These are phyloP conservation scores for Paracyprichromis sp. DNA, from an alignment of 2,113 vertebrate genomes.

Conservation along the genomic window DNA sequence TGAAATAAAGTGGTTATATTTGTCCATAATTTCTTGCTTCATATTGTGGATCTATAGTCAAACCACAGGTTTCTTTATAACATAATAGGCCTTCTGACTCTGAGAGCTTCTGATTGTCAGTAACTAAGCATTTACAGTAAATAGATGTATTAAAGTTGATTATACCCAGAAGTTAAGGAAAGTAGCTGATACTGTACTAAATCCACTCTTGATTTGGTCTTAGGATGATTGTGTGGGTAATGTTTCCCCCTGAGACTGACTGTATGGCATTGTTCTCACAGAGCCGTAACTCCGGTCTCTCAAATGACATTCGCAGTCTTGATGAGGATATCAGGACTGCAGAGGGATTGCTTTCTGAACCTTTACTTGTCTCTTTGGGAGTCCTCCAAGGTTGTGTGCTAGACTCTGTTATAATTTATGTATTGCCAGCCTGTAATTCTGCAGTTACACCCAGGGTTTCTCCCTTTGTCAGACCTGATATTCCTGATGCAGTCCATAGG, in stretches of 20 bases:
- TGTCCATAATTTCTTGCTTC: not conserved
- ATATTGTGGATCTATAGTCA: not conserved
- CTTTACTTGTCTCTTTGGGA: slow-evolving; percentile 34
- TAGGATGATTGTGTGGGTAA: not conserved
- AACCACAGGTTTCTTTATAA: not conserved
- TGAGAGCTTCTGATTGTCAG: not conserved
- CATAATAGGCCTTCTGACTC: not conserved
- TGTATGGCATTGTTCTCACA: slow-evolving; percentile 21
- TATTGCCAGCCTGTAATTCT: not conserved
- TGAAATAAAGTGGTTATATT: not conserved
- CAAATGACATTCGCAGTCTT: slow-evolving; percentile 46
- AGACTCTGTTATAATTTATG: not conserved
- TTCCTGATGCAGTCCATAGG: not conserved
- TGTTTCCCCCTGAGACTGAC: slow-evolving; percentile 3
- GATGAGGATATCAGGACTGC: slow-evolving; percentile 14
- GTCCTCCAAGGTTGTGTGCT: slow-evolving; percentile 23
- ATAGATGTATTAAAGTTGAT: not conserved
- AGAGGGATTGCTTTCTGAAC: slow-evolving; percentile 31
- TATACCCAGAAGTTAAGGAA: not conserved
- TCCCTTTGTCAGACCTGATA: not conserved
- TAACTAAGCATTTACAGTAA: not conserved
- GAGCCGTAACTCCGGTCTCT: not conserved
- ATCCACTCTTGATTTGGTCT: not conserved
- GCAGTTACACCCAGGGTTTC: slow-evolving; percentile 3
- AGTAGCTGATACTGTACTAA: not conserved